Conservation (phyloP, 2,888 invertebrate genomes). For the Drosophila peninsularis region DNA sequence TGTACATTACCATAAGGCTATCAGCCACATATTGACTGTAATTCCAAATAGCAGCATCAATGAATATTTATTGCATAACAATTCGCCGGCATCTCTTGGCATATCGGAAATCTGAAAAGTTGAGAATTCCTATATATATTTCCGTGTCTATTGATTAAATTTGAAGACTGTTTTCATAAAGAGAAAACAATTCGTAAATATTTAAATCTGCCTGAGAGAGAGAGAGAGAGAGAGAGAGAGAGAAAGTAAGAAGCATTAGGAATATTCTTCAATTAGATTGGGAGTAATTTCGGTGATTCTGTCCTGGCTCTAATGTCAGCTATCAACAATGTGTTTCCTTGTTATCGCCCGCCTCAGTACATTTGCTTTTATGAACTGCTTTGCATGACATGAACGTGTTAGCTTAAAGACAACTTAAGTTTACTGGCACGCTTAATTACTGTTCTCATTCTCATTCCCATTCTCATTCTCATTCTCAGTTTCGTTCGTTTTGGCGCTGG, state of each 20-base stretch:
- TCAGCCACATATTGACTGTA: neutral
- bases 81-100: neutral
- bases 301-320: neutral
- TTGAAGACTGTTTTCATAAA: neutral
- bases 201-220: neutral
- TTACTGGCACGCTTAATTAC: constrained; percentile 72
- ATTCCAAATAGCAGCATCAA: neutral
- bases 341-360: constrained; percentile 21
- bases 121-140: neutral
- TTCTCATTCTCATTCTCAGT: constrained; percentile 25
- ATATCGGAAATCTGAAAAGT: no score
- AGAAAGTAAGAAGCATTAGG: neutral
- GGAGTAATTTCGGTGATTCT: neutral
- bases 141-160: neutral
- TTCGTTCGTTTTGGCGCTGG: constrained; percentile 30
- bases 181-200: neutral
- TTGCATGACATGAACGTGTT: constrained; percentile 57
- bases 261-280: neutral
- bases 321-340: constrained; percentile 13
- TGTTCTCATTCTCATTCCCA: constrained; percentile 33
- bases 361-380: constrained; percentile 71
- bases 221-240: neutral
- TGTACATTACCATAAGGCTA: neutral
- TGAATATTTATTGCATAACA: neutral
- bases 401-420: constrained; percentile 56